These are phyloP conservation scores for Sebastes hubbsi DNA, from an alignment of 2,797 vertebrate species.

Conservation along the genomic window DNA sequence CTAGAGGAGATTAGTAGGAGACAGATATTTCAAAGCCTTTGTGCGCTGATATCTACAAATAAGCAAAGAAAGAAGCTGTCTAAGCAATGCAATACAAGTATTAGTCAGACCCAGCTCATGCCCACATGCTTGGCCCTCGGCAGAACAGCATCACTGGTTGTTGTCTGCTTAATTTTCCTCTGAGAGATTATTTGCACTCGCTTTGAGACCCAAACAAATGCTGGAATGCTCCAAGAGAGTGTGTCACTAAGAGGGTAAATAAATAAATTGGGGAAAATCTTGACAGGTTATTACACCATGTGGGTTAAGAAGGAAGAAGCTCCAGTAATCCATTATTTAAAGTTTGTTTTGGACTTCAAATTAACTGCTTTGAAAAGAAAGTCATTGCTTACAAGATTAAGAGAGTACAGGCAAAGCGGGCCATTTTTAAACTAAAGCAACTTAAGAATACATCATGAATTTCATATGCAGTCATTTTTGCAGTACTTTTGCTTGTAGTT, in stretches of 20 bases:
- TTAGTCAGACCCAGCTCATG: constrained; percentile 64
- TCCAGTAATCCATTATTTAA: constrained; percentile 88
- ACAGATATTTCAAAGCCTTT: constrained; percentile 64
- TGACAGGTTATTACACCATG: constrained; percentile 87
- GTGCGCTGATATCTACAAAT: constrained; percentile 68
- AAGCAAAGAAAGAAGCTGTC: constrained; percentile 70
- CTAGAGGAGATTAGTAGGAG: constrained; percentile 74
- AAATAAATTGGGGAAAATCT: constrained; percentile 77
- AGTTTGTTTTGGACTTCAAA: constrained; percentile 83
- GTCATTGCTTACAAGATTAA: constrained; percentile 83
- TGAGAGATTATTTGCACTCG: constrained; percentile 72
- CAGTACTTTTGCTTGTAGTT: constrained; percentile 35
- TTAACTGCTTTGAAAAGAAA: constrained; percentile 81
- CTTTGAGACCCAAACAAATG: constrained; percentile 78
- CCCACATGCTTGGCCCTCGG: constrained; percentile 57
- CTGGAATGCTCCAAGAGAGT: constrained; percentile 61
- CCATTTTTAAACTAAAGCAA: constrained; percentile 61
- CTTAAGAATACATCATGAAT: constrained; percentile 74
- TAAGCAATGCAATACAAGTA: constrained; percentile 68
- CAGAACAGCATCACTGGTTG: constrained; percentile 57
- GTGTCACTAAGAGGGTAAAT: constrained; percentile 76
- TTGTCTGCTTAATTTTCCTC: constrained; percentile 74
- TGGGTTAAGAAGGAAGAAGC: constrained; percentile 83
- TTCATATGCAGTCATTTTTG: constrained; percentile 69
- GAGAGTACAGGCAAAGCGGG: constrained; percentile 72